These are phyloP conservation scores for Melanostoma scalare DNA, from an alignment of 2,888 invertebrate genomes.

Conservation along the genomic window DNA sequence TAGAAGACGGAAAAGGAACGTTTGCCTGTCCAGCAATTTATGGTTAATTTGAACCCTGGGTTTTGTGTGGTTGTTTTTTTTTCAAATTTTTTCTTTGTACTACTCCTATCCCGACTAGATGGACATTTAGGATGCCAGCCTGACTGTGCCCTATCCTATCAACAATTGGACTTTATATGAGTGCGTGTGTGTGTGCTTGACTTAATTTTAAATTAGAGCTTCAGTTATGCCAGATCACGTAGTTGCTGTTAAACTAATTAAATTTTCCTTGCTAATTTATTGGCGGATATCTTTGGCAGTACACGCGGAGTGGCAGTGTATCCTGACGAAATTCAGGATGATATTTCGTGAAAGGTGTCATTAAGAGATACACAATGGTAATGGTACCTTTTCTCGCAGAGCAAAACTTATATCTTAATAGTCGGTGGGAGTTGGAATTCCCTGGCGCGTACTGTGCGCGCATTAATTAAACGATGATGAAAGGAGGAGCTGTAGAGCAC, in stretches of 20 bases:
- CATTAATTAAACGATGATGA: slow-evolving; percentile 54
- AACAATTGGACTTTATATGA: slow-evolving; percentile 1
- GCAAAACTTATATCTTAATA: slow-evolving; percentile 50
- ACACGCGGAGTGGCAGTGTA: not conserved
- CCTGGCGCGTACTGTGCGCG: slow-evolving; percentile 11
- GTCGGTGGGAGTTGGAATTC: not conserved
- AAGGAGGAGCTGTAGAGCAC: not conserved
- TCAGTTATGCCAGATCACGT: slow-evolving; percentile 66
- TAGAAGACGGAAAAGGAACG: slow-evolving; percentile 11
- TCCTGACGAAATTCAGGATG: slow-evolving; percentile 37
- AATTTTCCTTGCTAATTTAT: slow-evolving; percentile 69
- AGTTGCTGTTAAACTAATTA: slow-evolving; percentile 60
- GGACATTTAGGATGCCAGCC: not conserved
- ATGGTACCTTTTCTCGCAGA: slow-evolving; percentile 18
- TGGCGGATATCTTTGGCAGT: slow-evolving; percentile 38
- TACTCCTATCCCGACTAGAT: not conserved
- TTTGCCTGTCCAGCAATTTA: slow-evolving; percentile 32
- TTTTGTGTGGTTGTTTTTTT: slow-evolving; percentile 29
- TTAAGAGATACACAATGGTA: slow-evolving; percentile 53
- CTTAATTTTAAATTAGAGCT: slow-evolving; percentile 68
- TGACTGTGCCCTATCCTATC: not conserved
- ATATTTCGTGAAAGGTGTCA: slow-evolving; percentile 57
- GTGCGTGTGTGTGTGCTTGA: slow-evolving; percentile 54
- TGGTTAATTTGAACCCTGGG: slow-evolving; percentile 50
- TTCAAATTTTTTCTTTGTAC: not conserved